phyloP scores from a whole-genome alignment of 64 coral and sea anemone genomes.

The Acropora tenuis region DNA sequence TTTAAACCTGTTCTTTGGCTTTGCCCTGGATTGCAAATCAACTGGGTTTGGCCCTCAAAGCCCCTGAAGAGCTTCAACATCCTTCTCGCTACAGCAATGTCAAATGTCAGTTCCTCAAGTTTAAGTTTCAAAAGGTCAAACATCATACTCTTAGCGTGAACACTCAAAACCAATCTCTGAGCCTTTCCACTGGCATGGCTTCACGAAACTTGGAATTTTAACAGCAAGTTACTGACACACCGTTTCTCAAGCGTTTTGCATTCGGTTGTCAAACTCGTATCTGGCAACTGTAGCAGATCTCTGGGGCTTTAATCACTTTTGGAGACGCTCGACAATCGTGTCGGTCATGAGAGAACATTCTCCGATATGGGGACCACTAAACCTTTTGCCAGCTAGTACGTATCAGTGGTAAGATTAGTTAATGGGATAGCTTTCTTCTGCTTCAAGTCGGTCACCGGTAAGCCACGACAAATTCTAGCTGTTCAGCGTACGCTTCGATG shows the following conservation, averaged over 20 bases:
- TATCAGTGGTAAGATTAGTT: constrained; percentile 48
- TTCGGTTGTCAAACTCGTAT: constrained; percentile 68
- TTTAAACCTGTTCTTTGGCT: constrained; percentile 18
- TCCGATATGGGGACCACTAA: too few relatives aligned
- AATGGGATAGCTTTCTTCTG: background rate
- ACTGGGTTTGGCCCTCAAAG: background rate
- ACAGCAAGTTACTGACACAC: constrained; percentile 67
- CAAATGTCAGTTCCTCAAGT: constrained; percentile 71
- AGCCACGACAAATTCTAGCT: constrained; percentile 9
- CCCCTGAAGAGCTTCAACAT: constrained; percentile 42
- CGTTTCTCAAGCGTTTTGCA: constrained; percentile 1
- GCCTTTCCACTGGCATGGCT: constrained; percentile 42
- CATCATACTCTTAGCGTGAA: constrained; percentile 68
- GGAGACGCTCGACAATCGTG: constrained; percentile 15
- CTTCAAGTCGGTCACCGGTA: constrained; percentile 36
- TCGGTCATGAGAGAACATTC: constrained; percentile 41
- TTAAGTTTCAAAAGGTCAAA: constrained; percentile 36
- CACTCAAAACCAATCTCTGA: constrained; percentile 46
- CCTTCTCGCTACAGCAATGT: constrained; percentile 64
- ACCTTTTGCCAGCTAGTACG: background rate
- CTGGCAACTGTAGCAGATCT: constrained; percentile 68
- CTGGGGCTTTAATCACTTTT: constrained; percentile 54
- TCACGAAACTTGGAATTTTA: constrained; percentile 54
- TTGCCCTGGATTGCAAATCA: constrained; percentile 8
- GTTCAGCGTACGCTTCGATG: background rate